Evolutionary conservation across 1,140 invertebrate species (phyloP), one percentile per base, ranked within the genome.

Genomic region (Brachionus koreanus): DNA sequence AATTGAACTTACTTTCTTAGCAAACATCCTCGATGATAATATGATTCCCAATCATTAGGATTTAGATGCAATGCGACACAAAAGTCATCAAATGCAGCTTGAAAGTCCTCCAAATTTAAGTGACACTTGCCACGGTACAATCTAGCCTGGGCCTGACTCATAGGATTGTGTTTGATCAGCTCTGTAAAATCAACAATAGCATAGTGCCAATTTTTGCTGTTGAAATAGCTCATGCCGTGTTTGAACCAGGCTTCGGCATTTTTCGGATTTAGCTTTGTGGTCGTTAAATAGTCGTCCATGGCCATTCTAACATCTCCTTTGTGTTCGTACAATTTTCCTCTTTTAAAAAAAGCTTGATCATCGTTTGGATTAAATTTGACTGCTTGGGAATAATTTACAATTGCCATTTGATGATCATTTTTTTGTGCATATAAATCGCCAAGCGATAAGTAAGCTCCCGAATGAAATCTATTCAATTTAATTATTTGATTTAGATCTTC

Each of bases 281-380:
- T 84, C 52, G 84, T 85, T 4, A 85, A 83, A 83, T 87, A 88
- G 77, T 88, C 87, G 67, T 88, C 87, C 83, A 88, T 84, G 6
- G 88, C 88, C 83, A 88, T 83, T 6, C 86, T 76, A 84, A 86
- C 85, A 43, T 88, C 85, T 25, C 85, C 86, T 82, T 85, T 83
- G 84, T 86, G 83, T 84, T 89, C 87, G 85, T 89, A 89, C 84
- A 87, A 85, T 75, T 86, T 83, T 3, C 87, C 88, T 69, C 87
- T 77, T 61, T 85, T 85, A 76, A 86, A 86, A 75, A 86, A 88
- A n/a, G 87, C 86, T 29, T 88, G 86, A 84, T 87, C 85, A 77
- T 89, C 87, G 3, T 83, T 83, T 0, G 88, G 87, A 65, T 88
- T 86, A 9, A 85, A 82, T 69, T 86, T 87, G 25, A 89, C 87